These are phyloP conservation scores for Zygothrica quintamaculata DNA, from an alignment of 2,888 invertebrate genomes.

Conservation along the genomic window DNA sequence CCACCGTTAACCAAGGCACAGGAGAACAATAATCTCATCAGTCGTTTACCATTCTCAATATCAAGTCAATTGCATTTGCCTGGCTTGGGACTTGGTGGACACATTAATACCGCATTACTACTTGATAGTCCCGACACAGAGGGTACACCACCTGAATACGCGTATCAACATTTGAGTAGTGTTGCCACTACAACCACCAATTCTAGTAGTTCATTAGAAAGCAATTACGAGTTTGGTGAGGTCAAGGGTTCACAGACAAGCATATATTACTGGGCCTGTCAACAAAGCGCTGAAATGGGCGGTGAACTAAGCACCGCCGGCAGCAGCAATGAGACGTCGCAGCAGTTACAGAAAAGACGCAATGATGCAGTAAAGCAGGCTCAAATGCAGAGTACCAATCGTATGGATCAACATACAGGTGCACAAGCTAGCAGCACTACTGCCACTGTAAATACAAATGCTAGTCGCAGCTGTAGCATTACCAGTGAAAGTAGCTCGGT, in stretches of 20 bases:
- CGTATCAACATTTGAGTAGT: constrained; percentile 81
- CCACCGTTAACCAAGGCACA: constrained; percentile 29
- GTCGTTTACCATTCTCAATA: constrained; percentile 55
- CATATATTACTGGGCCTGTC: constrained; percentile 73
- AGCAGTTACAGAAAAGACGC: constrained; percentile 20
- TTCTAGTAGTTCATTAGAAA: constrained; percentile 80
- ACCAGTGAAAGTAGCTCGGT: constrained; percentile 81
- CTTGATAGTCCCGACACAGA: constrained; percentile 83
- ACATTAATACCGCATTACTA: constrained; percentile 79
- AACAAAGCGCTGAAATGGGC: constrained; percentile 76
- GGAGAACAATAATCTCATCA: constrained; percentile 50
- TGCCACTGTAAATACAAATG: constrained; percentile 23
- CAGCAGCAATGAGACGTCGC: constrained; percentile 33
- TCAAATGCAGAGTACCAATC: constrained; percentile 61
- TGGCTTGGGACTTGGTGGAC: constrained; percentile 66
- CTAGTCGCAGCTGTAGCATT: constrained; percentile 80
- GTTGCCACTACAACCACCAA: constrained; percentile 81
- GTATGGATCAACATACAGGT: constrained; percentile 46
- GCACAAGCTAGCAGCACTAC: too few relatives aligned
- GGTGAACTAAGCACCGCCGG: constrained; percentile 78
- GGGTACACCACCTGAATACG: constrained; percentile 81
- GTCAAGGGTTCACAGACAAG: constrained; percentile 69
- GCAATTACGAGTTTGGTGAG: constrained; percentile 74
- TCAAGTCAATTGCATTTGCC: constrained; percentile 62
- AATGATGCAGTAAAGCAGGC: constrained; percentile 13